Conservation (phyloP, 2,797 vertebrate genomes). For the Chiloscyllium punctatum region DNA sequence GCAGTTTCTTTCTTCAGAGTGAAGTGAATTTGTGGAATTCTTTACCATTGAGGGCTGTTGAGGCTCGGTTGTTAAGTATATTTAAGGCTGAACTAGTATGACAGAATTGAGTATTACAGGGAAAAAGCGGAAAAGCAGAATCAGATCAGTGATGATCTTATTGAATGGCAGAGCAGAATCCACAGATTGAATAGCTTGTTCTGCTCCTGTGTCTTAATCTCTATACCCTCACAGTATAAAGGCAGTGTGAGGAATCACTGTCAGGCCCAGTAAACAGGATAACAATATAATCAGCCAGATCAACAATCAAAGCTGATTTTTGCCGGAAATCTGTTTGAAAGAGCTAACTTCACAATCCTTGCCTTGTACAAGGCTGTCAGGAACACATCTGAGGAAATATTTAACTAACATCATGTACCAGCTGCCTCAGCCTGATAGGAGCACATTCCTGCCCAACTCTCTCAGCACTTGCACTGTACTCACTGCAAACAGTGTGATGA, state of each 20-base stretch:
- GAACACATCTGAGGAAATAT: conserved; percentile 2
- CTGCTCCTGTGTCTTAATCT: no score
- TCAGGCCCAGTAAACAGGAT: neutral
- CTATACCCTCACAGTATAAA: neutral
- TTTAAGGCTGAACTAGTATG: no score
- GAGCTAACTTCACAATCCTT: neutral
- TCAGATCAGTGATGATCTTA: no score
- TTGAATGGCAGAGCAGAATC: no score
- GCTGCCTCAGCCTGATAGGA: neutral
- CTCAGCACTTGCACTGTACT: neutral
- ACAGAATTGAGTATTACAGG: no score
- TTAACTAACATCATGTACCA: neutral
- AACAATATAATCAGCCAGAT: neutral
- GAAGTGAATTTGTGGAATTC: no score
- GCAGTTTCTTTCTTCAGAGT: no score
- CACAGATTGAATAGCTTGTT: no score
- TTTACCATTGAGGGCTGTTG: no score
- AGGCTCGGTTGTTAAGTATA: no score
- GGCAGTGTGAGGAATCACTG: neutral
- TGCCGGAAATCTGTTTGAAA: neutral
- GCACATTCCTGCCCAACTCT: neutral
- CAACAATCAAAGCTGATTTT: neutral
- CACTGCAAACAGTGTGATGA: no score
- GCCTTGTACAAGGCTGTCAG: conserved; percentile 2
- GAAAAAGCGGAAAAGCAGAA: no score